Percentiles rank a stretch among this genome's conserved stretches.
These are phyloP conservation scores for Acipenser transmontanus DNA, from an alignment of 2,797 vertebrate species.

Conservation along the genomic window DNA sequence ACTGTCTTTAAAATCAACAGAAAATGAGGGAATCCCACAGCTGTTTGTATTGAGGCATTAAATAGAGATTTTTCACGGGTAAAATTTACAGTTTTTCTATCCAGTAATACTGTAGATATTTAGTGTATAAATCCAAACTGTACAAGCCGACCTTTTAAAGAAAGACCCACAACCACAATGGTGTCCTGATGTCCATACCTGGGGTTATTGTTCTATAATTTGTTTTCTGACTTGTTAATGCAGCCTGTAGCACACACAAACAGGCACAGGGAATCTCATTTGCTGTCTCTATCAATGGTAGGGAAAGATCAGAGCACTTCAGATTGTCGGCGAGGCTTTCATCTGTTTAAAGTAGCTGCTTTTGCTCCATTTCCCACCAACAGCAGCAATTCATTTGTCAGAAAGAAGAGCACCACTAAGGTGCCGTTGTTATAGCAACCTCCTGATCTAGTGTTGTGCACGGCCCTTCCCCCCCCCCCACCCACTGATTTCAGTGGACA, in stretches of 20 bases:
- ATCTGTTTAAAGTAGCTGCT: constrained; percentile 57
- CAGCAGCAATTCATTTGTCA: constrained; percentile 79
- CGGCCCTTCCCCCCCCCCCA: constrained; percentile 43
- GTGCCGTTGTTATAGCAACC: constrained; percentile 98
- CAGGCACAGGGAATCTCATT: constrained; percentile 30
- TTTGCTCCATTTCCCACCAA: constrained; percentile 53
- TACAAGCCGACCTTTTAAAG: no score
- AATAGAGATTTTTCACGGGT: no score
- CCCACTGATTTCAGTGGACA: constrained; percentile 49
- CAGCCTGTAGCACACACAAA: background rate
- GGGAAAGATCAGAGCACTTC: constrained; percentile 29
- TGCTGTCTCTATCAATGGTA: constrained; percentile 16
- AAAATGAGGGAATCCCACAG: no score
- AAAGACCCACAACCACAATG: no score
- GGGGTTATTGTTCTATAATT: no score
- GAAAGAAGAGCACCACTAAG: constrained; percentile 72
- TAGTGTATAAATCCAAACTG: no score
- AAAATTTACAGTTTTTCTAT: no score
- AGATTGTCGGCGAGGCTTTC: constrained; percentile 51
- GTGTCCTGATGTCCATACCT: no score
- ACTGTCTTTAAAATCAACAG: no score
- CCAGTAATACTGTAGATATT: no score
- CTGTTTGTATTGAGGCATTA: no score
- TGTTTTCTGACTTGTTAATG: no score
- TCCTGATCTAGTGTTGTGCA: constrained; percentile 65